A percentile compares a stretch with the other conserved stretches of the same genome.
These are phyloP conservation scores for Aleiodes leptofemur DNA, from an alignment of 2,888 invertebrate genomes.

Conservation along the genomic window DNA sequence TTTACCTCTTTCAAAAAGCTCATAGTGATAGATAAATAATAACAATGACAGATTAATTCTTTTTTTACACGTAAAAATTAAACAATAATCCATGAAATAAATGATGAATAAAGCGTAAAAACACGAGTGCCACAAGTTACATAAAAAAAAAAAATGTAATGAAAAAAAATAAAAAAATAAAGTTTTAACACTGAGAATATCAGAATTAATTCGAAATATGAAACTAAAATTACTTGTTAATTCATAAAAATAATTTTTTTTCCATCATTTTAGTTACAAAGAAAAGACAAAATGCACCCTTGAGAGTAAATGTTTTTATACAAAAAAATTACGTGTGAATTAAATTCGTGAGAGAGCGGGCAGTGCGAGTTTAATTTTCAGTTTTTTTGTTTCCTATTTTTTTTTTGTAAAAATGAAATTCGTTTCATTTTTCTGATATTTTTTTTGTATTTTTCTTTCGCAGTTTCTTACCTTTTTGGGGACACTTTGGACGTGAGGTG, in stretches of 20 bases:
- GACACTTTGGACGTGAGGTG: slow-evolving; percentile 68
- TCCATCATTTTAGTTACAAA: background rate
- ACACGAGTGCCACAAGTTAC: slow-evolving; percentile 37
- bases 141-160: slow-evolving; percentile 15
- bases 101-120: slow-evolving; percentile 36
- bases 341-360: slow-evolving; percentile 70
- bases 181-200: slow-evolving; percentile 22
- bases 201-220: slow-evolving; percentile 4
- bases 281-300: slow-evolving; percentile 49
- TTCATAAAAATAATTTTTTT: too few species aligned
- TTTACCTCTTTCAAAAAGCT: slow-evolving; percentile 41
- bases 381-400: slow-evolving; percentile 43
- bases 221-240: too few species aligned
- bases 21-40: slow-evolving; percentile 41
- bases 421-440: slow-evolving; percentile 47
- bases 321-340: slow-evolving; percentile 57
- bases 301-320: slow-evolving; percentile 45
- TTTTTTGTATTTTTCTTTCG: slow-evolving; percentile 48
- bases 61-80: slow-evolving; percentile 22
- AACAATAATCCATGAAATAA: slow-evolving; percentile 5
- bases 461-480: slow-evolving; percentile 69
- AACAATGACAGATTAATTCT: slow-evolving; percentile 27
- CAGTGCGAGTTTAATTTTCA: slow-evolving; percentile 64
- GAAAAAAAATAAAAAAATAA: background rate
- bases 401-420: slow-evolving; percentile 32